Percentiles rank a stretch among this genome's conserved stretches.
Evolutionary conservation across 2,888 invertebrate species (phyloP).

Genomic region (Blera fallax): DNA sequence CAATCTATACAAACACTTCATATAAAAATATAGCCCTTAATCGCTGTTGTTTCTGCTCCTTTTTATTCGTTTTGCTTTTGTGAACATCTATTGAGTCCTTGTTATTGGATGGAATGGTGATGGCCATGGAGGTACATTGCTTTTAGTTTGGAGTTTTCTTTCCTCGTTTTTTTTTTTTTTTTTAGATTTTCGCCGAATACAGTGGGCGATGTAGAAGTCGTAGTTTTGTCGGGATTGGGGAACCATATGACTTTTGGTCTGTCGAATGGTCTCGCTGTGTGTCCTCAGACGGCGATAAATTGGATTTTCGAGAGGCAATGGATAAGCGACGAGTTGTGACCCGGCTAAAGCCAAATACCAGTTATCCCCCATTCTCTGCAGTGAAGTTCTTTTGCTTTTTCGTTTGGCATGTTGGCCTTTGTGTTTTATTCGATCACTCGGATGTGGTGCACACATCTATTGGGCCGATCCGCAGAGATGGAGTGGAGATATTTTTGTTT

Average conservation of each 20-base stretch:
- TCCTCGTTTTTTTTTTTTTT: conserved; percentile 2
- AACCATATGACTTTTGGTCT: conserved; percentile 60
- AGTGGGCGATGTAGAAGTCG: background rate
- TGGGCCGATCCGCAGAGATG: conserved; percentile 55
- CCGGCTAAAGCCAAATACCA: conserved; percentile 61
- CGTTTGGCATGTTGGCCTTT: conserved; percentile 8
- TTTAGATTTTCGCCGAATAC: background rate
- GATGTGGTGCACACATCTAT: conserved; percentile 47
- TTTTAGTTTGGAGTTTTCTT: background rate
- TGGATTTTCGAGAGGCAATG: conserved; percentile 63
- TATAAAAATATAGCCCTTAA: conserved; percentile 68
- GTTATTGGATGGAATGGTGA: conserved; percentile 14
- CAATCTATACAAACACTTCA: conserved; percentile 61
- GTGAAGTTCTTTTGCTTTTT: background rate
- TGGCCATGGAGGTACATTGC: conserved; percentile 7
- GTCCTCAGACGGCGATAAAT: conserved; percentile 66
- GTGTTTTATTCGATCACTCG: conserved; percentile 54
- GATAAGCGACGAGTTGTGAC: conserved; percentile 71
- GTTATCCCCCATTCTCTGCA: conserved; percentile 26
- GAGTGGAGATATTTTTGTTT: conserved; percentile 45
- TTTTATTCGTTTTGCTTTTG: conserved; percentile 49
- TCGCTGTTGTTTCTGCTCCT: conserved; percentile 56
- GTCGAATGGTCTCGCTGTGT: conserved; percentile 43
- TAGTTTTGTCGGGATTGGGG: conserved; percentile 28
- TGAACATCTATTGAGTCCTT: conserved; percentile 47